Conservation (phyloP, 35 echinoderm and acorn worm genomes). For the Chiridota heheva region DNA sequence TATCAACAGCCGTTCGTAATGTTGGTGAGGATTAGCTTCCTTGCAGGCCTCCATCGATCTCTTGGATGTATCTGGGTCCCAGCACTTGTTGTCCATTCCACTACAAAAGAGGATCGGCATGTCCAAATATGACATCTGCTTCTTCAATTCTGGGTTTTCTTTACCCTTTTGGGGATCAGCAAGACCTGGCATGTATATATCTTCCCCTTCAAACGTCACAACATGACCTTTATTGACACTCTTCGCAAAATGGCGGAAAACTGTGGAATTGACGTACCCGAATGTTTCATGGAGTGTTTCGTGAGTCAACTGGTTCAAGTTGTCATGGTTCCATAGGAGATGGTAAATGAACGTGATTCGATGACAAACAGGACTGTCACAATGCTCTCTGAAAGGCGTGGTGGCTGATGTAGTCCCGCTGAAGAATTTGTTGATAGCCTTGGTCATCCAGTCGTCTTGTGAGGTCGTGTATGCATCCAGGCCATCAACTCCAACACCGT, state of each 20-base stretch:
- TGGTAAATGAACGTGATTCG: slow-evolving; percentile 66
- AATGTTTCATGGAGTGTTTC: slow-evolving; percentile 69
- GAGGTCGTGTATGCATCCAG: slow-evolving; percentile 42
- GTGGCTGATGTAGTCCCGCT: slow-evolving; percentile 37
- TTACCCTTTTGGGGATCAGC: neutral
- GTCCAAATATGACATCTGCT: slow-evolving; percentile 54
- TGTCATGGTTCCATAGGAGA: slow-evolving; percentile 60
- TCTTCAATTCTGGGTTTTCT: slow-evolving; percentile 34
- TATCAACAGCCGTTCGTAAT: slow-evolving; percentile 47
- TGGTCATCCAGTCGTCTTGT: slow-evolving; percentile 28
- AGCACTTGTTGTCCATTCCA: slow-evolving; percentile 61
- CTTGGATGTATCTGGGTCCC: slow-evolving; percentile 52
- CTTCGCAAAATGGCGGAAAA: slow-evolving; percentile 35
- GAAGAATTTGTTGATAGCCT: slow-evolving; percentile 41
- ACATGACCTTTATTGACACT: slow-evolving; percentile 61
- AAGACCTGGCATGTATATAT: slow-evolving; percentile 50
- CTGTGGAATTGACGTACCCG: slow-evolving; percentile 51
- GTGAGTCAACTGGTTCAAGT: slow-evolving; percentile 60
- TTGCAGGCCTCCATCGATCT: slow-evolving; percentile 39
- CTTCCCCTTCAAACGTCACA: slow-evolving; percentile 45
- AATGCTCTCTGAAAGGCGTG: slow-evolving; percentile 55
- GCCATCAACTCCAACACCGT: slow-evolving; percentile 65
- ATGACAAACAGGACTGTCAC: slow-evolving; percentile 69
- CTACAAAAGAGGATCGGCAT: slow-evolving; percentile 67
- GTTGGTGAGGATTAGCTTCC: slow-evolving; percentile 61